Conservation (phyloP, 2,113 vertebrate genomes). For the Pomatostomus ruficeps region DNA sequence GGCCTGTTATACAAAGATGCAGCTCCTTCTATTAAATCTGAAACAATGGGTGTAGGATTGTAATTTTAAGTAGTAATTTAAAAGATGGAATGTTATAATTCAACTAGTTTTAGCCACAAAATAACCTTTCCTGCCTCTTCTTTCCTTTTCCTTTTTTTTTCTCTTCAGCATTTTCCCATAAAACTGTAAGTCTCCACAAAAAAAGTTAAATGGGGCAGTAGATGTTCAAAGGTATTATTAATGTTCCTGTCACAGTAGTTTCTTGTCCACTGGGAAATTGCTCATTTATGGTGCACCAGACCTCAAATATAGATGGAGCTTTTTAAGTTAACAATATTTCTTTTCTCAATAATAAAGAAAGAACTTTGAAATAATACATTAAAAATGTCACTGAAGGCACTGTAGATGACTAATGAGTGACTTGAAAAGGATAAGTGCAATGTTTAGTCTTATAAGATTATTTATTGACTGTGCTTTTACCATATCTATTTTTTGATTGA, state of each 20-base stretch:
- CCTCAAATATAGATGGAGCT: neutral
- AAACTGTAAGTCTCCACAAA: neutral
- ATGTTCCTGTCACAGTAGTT: neutral
- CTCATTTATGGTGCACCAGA: neutral
- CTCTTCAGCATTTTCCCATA: neutral
- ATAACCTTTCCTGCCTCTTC: neutral
- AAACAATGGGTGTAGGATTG: neutral
- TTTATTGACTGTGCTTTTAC: slow-evolving; percentile 55
- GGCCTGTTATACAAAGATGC: neutral
- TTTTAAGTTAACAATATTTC: neutral
- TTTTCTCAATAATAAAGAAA: neutral
- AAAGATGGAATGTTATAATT: neutral
- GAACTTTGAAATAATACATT: neutral
- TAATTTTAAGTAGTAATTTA: neutral
- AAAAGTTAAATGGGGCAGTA: neutral
- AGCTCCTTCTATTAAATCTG: neutral
- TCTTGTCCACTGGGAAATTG: neutral
- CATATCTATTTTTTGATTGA: slow-evolving; percentile 46
- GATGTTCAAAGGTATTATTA: slow-evolving; percentile 15
- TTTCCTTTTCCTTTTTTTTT: neutral
- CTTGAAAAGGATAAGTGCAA: slow-evolving; percentile 22
- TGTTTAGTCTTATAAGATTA: slow-evolving; percentile 47
- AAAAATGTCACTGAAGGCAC: neutral
- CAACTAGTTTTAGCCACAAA: neutral
- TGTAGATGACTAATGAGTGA: slow-evolving; percentile 46